Evolutionary conservation across 1,140 invertebrate species (phyloP).

Genomic region (Bombus vancouverensis): DNA sequence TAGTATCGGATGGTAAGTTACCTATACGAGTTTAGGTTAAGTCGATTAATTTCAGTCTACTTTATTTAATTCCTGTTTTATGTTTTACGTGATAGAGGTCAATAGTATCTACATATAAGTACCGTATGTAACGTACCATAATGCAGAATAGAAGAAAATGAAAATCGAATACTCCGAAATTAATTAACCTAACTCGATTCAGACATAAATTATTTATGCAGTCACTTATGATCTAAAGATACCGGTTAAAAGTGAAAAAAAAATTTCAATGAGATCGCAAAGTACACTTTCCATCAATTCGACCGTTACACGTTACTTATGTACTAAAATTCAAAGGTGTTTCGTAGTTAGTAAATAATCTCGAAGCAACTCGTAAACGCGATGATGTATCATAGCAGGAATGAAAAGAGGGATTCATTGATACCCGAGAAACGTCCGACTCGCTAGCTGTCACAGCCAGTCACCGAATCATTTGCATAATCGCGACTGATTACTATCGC

Average conservation of each 20-base stretch:
- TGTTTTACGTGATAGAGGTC: not conserved
- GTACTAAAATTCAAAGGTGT: not conserved
- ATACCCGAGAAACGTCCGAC: constrained; percentile 68
- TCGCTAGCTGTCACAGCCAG: constrained; percentile 69
- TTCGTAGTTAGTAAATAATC: not conserved
- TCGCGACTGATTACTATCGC: constrained; percentile 69
- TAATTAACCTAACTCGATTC: not conserved
- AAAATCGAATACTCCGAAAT: not conserved
- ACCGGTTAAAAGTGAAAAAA: too few species aligned
- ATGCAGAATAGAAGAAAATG: not conserved
- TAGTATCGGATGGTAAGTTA: not conserved
- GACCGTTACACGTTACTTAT: too few species aligned
- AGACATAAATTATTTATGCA: too few species aligned
- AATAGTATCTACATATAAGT: not conserved
- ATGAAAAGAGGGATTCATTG: constrained; percentile 68
- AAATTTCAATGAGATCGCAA: too few species aligned
- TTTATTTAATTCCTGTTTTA: not conserved
- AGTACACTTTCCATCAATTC: not conserved
- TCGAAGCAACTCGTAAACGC: not conserved
- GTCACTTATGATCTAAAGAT: too few species aligned
- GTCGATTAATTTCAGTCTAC: not conserved
- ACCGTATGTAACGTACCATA: too few species aligned
- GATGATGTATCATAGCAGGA: constrained; percentile 16
- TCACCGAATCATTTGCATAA: constrained; percentile 75
- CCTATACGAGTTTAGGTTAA: not conserved